phyloP scores from a whole-genome alignment of 1,140 invertebrate genomes.

The Aphelenchoides besseyi region DNA sequence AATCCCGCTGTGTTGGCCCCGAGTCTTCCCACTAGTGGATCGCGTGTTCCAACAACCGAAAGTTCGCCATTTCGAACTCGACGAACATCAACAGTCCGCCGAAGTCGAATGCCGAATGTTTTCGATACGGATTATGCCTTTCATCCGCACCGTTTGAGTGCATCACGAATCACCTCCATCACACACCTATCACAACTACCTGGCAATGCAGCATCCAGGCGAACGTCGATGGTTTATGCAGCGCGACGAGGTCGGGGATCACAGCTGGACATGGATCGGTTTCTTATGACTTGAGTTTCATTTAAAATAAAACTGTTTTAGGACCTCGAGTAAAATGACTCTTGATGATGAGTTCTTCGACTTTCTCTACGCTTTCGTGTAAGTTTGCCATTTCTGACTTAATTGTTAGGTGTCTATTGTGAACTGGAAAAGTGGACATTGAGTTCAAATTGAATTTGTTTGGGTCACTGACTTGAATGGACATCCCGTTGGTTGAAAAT shows the following conservation, averaged over 20 bases:
- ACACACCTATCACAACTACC: neutral
- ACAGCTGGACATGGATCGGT: neutral
- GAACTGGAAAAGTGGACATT: too few species aligned
- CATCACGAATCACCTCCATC: neutral
- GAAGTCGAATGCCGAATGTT: neutral
- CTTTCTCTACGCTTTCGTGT: conserved; percentile 58
- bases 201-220: too few species aligned
- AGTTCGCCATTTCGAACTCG: neutral
- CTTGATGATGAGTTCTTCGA: conserved; percentile 60
- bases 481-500: too few species aligned
- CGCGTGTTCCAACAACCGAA: neutral
- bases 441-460: too few species aligned
- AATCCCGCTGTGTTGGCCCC: neutral
- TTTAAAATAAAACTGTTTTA: conserved; percentile 32
- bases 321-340: conserved; percentile 53
- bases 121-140: too few species aligned
- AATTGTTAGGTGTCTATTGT: too few species aligned
- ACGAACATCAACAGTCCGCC: neutral
- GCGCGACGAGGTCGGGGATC: conserved; percentile 1
- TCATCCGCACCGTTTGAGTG: neutral
- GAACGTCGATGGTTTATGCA: conserved; percentile 5
- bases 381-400: too few species aligned
- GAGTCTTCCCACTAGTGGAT: neutral
- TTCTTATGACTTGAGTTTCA: neutral
- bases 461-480: too few species aligned